Evolutionary conservation across 2,888 invertebrate species (phyloP).

Genomic region (Brachyopa scutellaris): DNA sequence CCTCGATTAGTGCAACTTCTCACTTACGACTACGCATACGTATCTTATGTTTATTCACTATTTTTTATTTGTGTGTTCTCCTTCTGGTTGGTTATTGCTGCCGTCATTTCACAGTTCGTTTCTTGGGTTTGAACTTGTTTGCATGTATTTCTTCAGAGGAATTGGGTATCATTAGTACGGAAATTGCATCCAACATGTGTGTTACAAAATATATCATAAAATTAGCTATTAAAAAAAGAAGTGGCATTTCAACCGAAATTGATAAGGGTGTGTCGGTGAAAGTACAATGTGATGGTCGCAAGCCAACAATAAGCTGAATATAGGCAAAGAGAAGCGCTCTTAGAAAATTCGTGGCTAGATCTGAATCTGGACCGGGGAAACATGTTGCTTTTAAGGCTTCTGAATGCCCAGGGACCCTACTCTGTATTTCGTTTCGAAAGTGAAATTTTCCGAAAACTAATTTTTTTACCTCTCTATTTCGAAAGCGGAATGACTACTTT

Average conservation of each 20-base stretch:
- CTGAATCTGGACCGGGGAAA: slow-evolving; percentile 7
- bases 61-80: not conserved
- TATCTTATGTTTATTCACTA: not conserved
- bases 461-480: no score
- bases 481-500: no score
- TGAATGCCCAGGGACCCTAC: no score
- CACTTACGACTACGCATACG: no score
- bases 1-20: slow-evolving; percentile 16
- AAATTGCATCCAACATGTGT: not conserved
- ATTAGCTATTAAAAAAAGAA: not conserved
- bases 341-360: slow-evolving; percentile 3
- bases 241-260: not conserved
- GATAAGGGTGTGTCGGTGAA: not conserved
- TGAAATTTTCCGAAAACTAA: no score
- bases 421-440: no score
- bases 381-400: no score
- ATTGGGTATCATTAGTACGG: not conserved
- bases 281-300: not conserved
- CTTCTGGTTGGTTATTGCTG: not conserved
- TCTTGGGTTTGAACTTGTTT: not conserved
- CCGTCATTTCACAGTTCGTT: not conserved
- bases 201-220: not conserved
- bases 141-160: no score
- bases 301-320: slow-evolving; percentile 6
- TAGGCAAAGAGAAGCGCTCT: not conserved